phyloP scores from a whole-genome alignment of 2,888 invertebrate species.

The Brachypterus glaber region DNA sequence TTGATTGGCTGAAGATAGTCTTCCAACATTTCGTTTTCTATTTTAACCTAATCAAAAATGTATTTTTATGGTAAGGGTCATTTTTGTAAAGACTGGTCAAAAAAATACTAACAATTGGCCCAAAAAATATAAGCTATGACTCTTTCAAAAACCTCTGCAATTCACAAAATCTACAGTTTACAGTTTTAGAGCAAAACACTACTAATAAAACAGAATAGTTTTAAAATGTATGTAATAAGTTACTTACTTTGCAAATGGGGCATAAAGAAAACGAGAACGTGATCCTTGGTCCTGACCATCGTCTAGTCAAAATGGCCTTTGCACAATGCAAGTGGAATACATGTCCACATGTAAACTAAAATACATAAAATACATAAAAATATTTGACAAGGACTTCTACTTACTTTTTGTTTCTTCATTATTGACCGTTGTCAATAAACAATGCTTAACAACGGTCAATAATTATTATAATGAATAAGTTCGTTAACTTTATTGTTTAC shows the following conservation, averaged over 20 bases:
- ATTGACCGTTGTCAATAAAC: no score
- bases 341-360: slow-evolving; percentile 82
- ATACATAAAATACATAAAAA: no score
- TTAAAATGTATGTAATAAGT: no score
- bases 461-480: no score
- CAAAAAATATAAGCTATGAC: background rate
- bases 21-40: slow-evolving; percentile 70
- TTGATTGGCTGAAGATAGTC: slow-evolving; percentile 74
- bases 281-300: slow-evolving; percentile 93
- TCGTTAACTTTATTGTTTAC: no score
- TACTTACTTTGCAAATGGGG: slow-evolving; percentile 90
- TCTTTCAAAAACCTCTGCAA: background rate
- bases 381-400: no score
- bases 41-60: slow-evolving; percentile 51
- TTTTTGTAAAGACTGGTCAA: background rate
- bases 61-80: slow-evolving; percentile 5
- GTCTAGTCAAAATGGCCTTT: slow-evolving; percentile 69
- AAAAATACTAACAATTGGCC: slow-evolving; percentile 6
- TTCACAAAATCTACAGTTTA: background rate
- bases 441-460: no score
- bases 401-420: no score
- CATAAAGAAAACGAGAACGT: slow-evolving; percentile 93
- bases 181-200: background rate
- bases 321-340: slow-evolving; percentile 93
- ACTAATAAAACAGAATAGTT: no score